Conservation (phyloP, 1,140 invertebrate species). For the Drosophila mayri region DNA sequence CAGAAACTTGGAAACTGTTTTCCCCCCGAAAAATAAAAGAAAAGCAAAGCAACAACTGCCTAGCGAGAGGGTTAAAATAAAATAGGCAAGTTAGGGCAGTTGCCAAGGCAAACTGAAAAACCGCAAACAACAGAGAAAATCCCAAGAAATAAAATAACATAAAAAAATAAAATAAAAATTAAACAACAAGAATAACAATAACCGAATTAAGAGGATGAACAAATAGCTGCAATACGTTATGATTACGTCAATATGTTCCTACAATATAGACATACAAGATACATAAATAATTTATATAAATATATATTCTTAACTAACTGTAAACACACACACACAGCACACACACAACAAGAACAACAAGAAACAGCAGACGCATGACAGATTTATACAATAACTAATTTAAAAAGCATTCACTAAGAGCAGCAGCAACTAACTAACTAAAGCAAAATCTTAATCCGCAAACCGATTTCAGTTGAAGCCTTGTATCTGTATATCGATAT, state of each 20-base stretch:
- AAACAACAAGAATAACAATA: constrained; percentile 11
- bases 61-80: constrained; percentile 35
- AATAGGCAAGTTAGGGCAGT: constrained; percentile 20
- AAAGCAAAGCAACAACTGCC: constrained; percentile 37
- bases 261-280: constrained; percentile 82
- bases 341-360: constrained; percentile 30
- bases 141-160: constrained; percentile 24
- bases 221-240: constrained; percentile 85
- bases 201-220: constrained; percentile 44
- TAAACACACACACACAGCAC: constrained; percentile 35
- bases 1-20: not conserved
- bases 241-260: constrained; percentile 85
- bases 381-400: constrained; percentile 53
- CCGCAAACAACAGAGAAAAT: constrained; percentile 31
- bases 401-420: constrained; percentile 45
- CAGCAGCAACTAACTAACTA: constrained; percentile 51
- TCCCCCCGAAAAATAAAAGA: not conserved
- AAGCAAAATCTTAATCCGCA: constrained; percentile 25
- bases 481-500: constrained; percentile 2
- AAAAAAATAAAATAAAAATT: not conserved
- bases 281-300: constrained; percentile 67
- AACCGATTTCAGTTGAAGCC: constrained; percentile 17
- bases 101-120: constrained; percentile 9
- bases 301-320: constrained; percentile 76
- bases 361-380: constrained; percentile 12